Percentiles rank a stretch among this genome's conserved stretches.
Conservation (phyloP, 2,888 invertebrate species). For the Aproaerema taeniolella region DNA sequence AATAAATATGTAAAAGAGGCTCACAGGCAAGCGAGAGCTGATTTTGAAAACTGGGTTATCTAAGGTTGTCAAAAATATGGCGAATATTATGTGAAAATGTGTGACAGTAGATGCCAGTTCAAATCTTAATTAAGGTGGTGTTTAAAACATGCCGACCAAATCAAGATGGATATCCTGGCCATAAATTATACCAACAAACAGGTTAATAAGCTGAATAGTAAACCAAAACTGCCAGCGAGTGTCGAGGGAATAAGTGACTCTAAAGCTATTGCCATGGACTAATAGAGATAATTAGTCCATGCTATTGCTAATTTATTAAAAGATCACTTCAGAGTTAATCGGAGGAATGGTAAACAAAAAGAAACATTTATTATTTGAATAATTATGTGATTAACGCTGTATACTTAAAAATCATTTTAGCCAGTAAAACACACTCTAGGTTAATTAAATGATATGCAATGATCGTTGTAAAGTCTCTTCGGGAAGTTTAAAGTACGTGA, state of each 20-base stretch:
- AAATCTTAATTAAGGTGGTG: background rate
- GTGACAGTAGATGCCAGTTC: background rate
- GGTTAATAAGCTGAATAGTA: background rate
- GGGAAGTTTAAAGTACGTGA: conserved; percentile 13
- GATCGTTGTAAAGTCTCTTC: conserved; percentile 19
- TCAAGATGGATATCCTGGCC: background rate
- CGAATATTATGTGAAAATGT: background rate
- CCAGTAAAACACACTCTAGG: conserved; percentile 1
- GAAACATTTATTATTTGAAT: too few species aligned
- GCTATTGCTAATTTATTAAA: too few species aligned
- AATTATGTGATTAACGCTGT: too few species aligned
- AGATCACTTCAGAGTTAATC: too few species aligned
- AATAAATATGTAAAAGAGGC: background rate
- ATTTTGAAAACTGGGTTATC: background rate
- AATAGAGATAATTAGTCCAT: too few species aligned
- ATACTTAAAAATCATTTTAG: too few species aligned
- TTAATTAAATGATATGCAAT: conserved; percentile 20
- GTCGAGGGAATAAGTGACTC: background rate
- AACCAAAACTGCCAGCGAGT: background rate
- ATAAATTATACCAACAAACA: background rate
- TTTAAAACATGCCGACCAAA: background rate
- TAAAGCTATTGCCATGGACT: conserved; percentile 1
- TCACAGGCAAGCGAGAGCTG: background rate
- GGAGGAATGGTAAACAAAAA: too few species aligned
- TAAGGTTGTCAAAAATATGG: background rate